Base-by-base conservation (phyloP, 2,113 vertebrate species). In the Cromileptes altivelis region DNA sequence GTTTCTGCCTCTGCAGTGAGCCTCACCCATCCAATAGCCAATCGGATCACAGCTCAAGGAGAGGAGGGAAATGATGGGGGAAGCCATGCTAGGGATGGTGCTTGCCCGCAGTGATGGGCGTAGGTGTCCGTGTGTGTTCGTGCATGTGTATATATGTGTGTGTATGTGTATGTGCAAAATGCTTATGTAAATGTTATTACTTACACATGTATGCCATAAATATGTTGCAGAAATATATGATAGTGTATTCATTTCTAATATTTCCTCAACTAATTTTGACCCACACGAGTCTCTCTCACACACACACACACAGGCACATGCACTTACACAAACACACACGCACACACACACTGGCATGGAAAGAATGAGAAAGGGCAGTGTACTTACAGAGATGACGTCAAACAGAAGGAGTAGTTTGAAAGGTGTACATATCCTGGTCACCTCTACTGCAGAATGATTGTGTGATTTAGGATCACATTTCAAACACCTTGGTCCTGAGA, bases 11-110 rank as follows among this genome's bases (percentile, higher is more conserved):
- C 94, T 94, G 94, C 94, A 94, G 94, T 88, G 88, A 90, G 86
- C 92, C 94, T 92, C 94, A 92, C 93, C 93, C 93, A 89, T 92
- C 49, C 56, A 30, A 67, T 79, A 84, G 82, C 95, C 94, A 95
- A 94, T 95, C 89, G 85, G 78, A 78, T 80, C 69, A 11, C 81
- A 84, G 85, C 75, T 18, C 49, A 62, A 64, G 30, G 57, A 79
- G 85, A 73, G 77, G 65, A 80, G 80, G n/a, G 56, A 72, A 78
- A 64, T 82, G 65, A 81, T 76, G 84, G 81, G 81, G 91, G 78
- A 89, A 91, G 85, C 81, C 89, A 85, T 50, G 88, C 78, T 74
- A 8, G 30, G 58, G 89, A 80, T 78, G 77, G 74, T 62, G 81
- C 65, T 63, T 85, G 82, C 80, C 90, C 2, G 87, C 87, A 90